Conservation (phyloP, 2,888 invertebrate species). For the Polymixis lichenea region DNA sequence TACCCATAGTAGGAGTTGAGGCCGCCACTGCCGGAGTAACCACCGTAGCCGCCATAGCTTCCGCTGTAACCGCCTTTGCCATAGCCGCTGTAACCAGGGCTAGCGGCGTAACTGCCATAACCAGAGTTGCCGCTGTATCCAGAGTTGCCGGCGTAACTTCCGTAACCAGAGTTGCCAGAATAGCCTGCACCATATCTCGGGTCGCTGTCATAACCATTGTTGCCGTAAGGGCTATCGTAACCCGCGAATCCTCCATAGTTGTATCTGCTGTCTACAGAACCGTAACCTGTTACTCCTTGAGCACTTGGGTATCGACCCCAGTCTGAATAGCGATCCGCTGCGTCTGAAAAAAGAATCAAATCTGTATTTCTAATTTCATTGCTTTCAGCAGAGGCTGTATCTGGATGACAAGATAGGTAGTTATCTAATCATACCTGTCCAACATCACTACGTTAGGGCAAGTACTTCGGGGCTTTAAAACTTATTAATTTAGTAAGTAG, state of each 20-base stretch:
- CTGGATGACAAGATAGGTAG: background rate
- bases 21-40: constrained; percentile 91
- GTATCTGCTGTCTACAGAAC: constrained; percentile 78
- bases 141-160: constrained; percentile 30
- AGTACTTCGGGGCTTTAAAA: no score
- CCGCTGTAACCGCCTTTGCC: constrained; percentile 50
- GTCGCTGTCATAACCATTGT: constrained; percentile 52
- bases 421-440: background rate
- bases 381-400: background rate
- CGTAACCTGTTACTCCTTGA: constrained; percentile 75
- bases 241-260: constrained; percentile 52
- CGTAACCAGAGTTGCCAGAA: constrained; percentile 50
- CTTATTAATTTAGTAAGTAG: background rate
- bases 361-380: background rate
- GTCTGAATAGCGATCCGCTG: constrained; percentile 78
- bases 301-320: constrained; percentile 79
- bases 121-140: constrained; percentile 69
- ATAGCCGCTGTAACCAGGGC: constrained; percentile 46
- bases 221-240: constrained; percentile 58
- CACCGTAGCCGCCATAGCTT: constrained; percentile 86
- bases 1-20: constrained; percentile 91
- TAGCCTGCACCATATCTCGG: constrained; percentile 55
- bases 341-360: constrained; percentile 69
- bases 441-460: background rate
- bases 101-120: constrained; percentile 90